phyloP scores from a whole-genome alignment of 2,888 invertebrate genomes.

The Nomada fucata region DNA sequence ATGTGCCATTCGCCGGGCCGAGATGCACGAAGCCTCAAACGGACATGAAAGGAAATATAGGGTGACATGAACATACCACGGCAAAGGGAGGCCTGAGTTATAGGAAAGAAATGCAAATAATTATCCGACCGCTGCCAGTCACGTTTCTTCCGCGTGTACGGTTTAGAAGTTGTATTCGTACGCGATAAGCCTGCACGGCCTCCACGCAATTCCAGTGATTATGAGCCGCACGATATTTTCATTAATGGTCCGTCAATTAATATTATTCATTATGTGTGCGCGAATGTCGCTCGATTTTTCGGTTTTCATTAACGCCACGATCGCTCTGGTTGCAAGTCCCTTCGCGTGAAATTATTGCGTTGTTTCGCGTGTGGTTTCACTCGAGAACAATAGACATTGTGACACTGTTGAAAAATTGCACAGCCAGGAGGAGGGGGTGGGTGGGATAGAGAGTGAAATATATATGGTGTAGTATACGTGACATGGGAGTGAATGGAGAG shows the following conservation, averaged over 20 bases:
- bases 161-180: constrained; percentile 24
- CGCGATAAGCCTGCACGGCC: constrained; percentile 7
- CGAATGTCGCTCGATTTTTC: neutral
- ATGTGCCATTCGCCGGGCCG: constrained; percentile 12
- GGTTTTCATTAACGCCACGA: neutral
- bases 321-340: neutral
- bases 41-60: neutral
- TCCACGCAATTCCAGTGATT: constrained; percentile 19
- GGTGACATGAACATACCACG: constrained; percentile 1
- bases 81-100: constrained; percentile 9
- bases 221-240: neutral
- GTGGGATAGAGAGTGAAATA: no score
- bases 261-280: neutral
- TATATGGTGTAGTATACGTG: neutral
- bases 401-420: neutral
- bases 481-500: neutral
- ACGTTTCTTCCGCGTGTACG: constrained; percentile 19
- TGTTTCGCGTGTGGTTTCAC: neutral
- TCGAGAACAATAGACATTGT: neutral
- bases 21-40: neutral
- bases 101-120: constrained; percentile 53
- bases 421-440: neutral
- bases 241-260: constrained; percentile 3
- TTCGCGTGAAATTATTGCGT: constrained; percentile 8
- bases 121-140: constrained; percentile 20